phyloP scores from a whole-genome alignment of 1,140 invertebrate genomes.

The Platyscapa corneri region DNA sequence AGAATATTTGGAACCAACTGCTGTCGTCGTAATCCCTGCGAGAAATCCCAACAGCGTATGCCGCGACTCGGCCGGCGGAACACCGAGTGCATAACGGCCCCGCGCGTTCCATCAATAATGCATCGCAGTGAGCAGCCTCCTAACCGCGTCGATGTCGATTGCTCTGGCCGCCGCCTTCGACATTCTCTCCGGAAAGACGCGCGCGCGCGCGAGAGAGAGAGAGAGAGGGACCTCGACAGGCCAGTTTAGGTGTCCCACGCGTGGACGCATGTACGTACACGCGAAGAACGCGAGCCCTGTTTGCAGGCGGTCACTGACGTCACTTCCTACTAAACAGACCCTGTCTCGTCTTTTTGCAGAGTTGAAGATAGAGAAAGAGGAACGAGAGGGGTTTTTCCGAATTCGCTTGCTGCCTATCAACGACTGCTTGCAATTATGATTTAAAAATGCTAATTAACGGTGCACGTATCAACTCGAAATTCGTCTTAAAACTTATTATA shows the following conservation, averaged over 20 bases:
- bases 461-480: too few relatives aligned
- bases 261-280: background rate
- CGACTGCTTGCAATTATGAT: too few relatives aligned
- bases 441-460: too few relatives aligned
- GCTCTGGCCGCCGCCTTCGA: background rate
- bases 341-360: slow-evolving; percentile 56
- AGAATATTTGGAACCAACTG: background rate
- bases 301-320: slow-evolving; percentile 58
- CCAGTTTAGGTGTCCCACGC: slow-evolving; percentile 45
- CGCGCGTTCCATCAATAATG: slow-evolving; percentile 45
- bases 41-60: slow-evolving; percentile 1
- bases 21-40: background rate
- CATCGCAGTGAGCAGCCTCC: slow-evolving; percentile 28
- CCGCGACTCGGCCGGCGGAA: background rate
- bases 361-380: background rate
- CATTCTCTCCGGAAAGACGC: slow-evolving; percentile 5
- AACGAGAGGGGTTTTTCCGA: background rate
- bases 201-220: background rate
- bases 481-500: too few relatives aligned
- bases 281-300: slow-evolving; percentile 11
- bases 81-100: background rate
- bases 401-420: too few relatives aligned
- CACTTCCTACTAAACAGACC: slow-evolving; percentile 67
- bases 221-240: background rate
- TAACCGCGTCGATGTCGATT: slow-evolving; percentile 32